These are phyloP conservation scores for Xanthostigma xanthostigma DNA, from an alignment of 2,888 invertebrate genomes.

Conservation along the genomic window DNA sequence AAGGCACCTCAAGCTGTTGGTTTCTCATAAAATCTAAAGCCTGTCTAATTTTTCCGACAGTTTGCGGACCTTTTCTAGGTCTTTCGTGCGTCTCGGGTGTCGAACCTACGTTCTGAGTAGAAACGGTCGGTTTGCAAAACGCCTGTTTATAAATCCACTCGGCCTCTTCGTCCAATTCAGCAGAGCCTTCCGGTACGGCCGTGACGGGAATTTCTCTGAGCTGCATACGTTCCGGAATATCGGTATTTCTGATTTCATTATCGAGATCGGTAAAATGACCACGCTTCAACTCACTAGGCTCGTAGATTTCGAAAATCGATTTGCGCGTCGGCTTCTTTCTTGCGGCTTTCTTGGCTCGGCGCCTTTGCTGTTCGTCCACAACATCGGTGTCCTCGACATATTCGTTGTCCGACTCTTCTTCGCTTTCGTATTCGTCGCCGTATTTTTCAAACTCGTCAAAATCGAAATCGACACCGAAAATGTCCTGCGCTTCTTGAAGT, in stretches of 20 bases:
- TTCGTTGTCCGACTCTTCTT: constrained; percentile 68
- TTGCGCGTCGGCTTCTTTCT: constrained; percentile 67
- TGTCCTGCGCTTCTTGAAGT: constrained; percentile 94
- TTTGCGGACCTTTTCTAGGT: constrained; percentile 48
- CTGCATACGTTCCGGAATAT: constrained; percentile 86
- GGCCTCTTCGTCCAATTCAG: constrained; percentile 85
- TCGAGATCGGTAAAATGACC: constrained; percentile 91
- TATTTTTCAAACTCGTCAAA: constrained; percentile 82
- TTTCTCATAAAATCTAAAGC: constrained; percentile 92
- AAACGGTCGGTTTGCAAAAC: constrained; percentile 70
- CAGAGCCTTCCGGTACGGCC: constrained; percentile 64
- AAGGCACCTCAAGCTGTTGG: constrained; percentile 91
- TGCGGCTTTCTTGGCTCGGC: constrained; percentile 56
- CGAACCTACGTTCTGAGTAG: constrained; percentile 53
- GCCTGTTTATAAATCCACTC: constrained; percentile 96
- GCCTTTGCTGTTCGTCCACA: constrained; percentile 29
- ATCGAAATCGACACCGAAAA: constrained; percentile 98
- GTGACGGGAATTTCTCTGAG: constrained; percentile 77
- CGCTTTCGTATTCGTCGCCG: constrained; percentile 73
- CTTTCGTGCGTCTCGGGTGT: constrained; percentile 36
- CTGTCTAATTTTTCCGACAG: constrained; percentile 81
- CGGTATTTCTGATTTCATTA: constrained; percentile 77
- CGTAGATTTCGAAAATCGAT: constrained; percentile 87
- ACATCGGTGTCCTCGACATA: constrained; percentile 65
- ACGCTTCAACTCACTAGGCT: constrained; percentile 91